phyloP scores from a whole-genome alignment of 35 echinoderm and acorn worm genomes.

The Strongylocentrotus purpuratus region DNA sequence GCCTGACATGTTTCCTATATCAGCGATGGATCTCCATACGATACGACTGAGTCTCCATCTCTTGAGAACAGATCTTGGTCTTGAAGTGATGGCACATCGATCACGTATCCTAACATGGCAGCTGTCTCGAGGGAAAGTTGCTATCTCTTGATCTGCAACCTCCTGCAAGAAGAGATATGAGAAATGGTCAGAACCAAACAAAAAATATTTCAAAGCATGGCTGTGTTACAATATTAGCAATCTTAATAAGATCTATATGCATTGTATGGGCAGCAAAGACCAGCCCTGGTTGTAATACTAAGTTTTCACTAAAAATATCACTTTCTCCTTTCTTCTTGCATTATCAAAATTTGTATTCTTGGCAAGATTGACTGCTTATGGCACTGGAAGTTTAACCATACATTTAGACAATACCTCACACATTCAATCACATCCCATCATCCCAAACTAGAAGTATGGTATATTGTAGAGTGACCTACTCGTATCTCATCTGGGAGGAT shows the following conservation, averaged over 20 bases:
- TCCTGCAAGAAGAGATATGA: conserved; percentile 57
- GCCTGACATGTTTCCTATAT: conserved; percentile 91
- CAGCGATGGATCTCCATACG: conserved; percentile 72
- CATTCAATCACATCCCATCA: not conserved
- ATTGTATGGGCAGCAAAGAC: too few relatives aligned
- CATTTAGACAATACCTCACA: not conserved
- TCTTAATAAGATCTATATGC: too few relatives aligned
- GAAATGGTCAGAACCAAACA: not conserved
- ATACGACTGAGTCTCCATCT: conserved; percentile 89
- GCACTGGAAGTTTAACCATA: too few relatives aligned
- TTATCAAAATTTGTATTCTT: too few relatives aligned
- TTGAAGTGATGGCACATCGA: conserved; percentile 89
- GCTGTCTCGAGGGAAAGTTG: conserved; percentile 81
- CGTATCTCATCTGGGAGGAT: conserved; percentile 85
- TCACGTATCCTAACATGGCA: conserved; percentile 75
- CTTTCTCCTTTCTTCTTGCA: too few relatives aligned
- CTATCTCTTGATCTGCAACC: conserved; percentile 88
- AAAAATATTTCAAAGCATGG: too few relatives aligned
- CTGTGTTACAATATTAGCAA: too few relatives aligned
- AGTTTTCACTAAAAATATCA: too few relatives aligned
- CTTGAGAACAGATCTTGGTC: conserved; percentile 70
- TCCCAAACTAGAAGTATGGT: not conserved
- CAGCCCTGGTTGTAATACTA: too few relatives aligned
- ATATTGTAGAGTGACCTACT: conserved; percentile 51
- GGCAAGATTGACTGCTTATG: too few relatives aligned